phyloP scores from a whole-genome alignment of 2,888 invertebrate species.

The Morpho achilles region DNA sequence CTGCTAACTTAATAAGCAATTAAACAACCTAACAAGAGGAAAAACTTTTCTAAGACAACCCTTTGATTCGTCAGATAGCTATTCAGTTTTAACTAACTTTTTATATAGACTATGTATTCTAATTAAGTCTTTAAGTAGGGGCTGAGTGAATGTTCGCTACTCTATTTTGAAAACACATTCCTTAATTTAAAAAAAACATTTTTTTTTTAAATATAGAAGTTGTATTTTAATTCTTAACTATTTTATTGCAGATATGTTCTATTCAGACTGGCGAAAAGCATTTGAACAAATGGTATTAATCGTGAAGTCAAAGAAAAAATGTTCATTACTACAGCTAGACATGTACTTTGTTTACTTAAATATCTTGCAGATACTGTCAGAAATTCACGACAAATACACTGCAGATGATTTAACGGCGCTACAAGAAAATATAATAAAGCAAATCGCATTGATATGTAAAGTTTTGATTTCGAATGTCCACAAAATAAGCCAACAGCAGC shows the following conservation, averaged over 20 bases:
- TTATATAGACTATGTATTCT: too few species aligned
- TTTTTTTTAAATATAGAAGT: neutral
- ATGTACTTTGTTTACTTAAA: conserved; percentile 31
- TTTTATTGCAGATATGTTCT: conserved; percentile 12
- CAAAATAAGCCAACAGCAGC: conserved; percentile 61
- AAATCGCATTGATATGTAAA: conserved; percentile 38
- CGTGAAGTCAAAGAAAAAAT: conserved; percentile 19
- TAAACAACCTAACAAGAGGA: too few species aligned
- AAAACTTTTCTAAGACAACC: too few species aligned
- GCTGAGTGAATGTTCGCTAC: too few species aligned
- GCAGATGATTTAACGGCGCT: conserved; percentile 26
- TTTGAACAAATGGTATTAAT: conserved; percentile 14
- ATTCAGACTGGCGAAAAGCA: conserved; percentile 10
- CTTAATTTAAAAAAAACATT: too few species aligned
- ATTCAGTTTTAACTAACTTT: too few species aligned
- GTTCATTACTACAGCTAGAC: conserved; percentile 22
- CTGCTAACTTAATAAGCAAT: too few species aligned
- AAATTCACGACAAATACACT: conserved; percentile 39
- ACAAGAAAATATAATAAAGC: conserved; percentile 26
- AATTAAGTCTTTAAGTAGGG: too few species aligned
- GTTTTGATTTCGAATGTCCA: conserved; percentile 37
- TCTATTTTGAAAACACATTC: too few species aligned
- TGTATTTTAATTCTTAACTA: neutral
- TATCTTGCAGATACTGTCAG: conserved; percentile 46
- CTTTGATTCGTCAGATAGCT: too few species aligned